Base-by-base conservation (phyloP, 2,113 vertebrate genomes). In the Scortum barcoo region DNA sequence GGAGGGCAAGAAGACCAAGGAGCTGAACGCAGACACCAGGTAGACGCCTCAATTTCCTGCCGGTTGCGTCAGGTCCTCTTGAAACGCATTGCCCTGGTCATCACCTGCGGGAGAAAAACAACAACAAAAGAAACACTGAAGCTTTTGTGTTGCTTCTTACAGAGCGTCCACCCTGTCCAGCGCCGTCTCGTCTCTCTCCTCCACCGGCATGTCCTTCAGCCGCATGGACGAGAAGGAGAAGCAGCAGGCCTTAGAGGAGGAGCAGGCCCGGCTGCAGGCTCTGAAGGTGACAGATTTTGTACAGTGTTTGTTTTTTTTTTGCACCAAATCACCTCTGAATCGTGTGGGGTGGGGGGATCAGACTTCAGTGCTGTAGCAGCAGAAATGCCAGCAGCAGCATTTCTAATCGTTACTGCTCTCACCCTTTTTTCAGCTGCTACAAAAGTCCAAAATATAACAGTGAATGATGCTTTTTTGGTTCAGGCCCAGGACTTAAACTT, bases 1-100 rank as follows among this genome's bases (percentile, higher is more conserved):
- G 90, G 97, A 99, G 94, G 96, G 97, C 72, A 98, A 96, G 92
- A 98, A 97, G 91, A 97, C 96, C 76, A 98, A 98, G 90, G 96
- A 97, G 60, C 69, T 96, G 71, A 96, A 95, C 0, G 96, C 96
- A 92, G 96, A 97, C 93, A 96, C 96, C 92, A 95, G 96, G 98
- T 99, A 74, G 57, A 74, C 85, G 0, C 19, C 40, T 54, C 33
- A 22, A 38, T 28, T 42, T 7, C 36, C 30, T n/a, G 22, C 2
- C 36, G 1, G 40, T 3, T 19, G 20, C 40, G 9, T 71, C 40
- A 44, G 26, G 33, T 10, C 42, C 5, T 26, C 6, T 36, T 22
- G 1, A 57, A n/a, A 19, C 2, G 1, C 1, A 26, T 5, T 2
- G 17, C 16, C 7, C 9, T 4, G 10, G 3, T 9, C 26, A 9